A percentile compares a stretch with the other conserved stretches of the same genome.
phyloP scores from a whole-genome alignment of 2,113 vertebrate genomes.

The Mustela lutreola region DNA sequence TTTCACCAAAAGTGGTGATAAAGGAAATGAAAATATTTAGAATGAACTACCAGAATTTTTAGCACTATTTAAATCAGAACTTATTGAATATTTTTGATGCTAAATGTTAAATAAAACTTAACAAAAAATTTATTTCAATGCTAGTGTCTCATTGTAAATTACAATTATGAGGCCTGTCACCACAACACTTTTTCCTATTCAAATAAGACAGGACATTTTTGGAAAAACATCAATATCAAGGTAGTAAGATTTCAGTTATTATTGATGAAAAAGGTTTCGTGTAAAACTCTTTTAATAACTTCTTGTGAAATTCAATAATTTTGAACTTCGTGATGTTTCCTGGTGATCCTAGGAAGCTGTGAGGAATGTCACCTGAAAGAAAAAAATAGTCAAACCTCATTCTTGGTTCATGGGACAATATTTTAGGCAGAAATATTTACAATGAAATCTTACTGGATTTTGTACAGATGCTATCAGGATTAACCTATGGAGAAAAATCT shows the following conservation, averaged over 20 bases:
- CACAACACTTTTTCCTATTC: not conserved
- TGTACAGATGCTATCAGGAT: not conserved
- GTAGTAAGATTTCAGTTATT: not conserved
- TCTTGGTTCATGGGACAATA: not conserved
- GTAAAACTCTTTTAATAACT: conserved; percentile 3
- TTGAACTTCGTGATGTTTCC: not conserved
- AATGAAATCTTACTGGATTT: not conserved
- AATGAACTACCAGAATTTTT: not conserved
- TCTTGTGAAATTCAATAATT: not conserved
- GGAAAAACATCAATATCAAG: not conserved
- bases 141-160: not conserved
- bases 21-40: not conserved
- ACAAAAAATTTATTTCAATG: not conserved
- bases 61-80: not conserved
- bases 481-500: not conserved
- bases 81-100: not conserved
- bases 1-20: not conserved
- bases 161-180: not conserved
- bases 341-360: not conserved
- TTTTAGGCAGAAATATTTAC: not conserved
- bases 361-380: not conserved
- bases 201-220: not conserved
- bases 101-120: not conserved
- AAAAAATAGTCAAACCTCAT: not conserved
- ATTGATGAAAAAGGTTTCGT: not conserved